phyloP scores from a whole-genome alignment of 2,888 invertebrate genomes.

The Sarcophaga variegata region DNA sequence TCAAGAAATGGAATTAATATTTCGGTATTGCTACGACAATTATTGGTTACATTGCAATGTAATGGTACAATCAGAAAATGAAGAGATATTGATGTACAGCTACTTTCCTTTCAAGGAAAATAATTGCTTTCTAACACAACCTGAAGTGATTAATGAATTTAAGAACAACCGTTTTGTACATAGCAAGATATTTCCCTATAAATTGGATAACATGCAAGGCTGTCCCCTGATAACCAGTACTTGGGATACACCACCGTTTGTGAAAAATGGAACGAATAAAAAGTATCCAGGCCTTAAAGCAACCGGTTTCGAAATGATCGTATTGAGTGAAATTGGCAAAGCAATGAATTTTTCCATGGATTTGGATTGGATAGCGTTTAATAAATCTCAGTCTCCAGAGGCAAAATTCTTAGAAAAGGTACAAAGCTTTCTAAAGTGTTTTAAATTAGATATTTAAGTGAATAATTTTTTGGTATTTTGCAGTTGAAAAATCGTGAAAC shows the following conservation, averaged over 20 bases:
- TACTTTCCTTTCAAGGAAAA: slow-evolving; percentile 73
- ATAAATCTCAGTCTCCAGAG: background rate
- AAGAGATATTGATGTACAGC: slow-evolving; percentile 74
- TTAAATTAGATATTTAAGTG: background rate
- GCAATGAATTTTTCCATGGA: slow-evolving; percentile 72
- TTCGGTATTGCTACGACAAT: slow-evolving; percentile 75
- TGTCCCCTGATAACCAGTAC: slow-evolving; percentile 65
- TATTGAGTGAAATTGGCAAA: slow-evolving; percentile 68
- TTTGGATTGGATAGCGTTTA: slow-evolving; percentile 31
- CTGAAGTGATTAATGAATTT: slow-evolving; percentile 71
- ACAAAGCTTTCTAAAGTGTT: background rate
- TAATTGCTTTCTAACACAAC: slow-evolving; percentile 66
- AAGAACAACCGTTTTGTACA: slow-evolving; percentile 67
- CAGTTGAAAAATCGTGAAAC: slow-evolving; percentile 48
- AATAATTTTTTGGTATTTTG: background rate
- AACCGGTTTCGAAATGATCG: slow-evolving; percentile 70
- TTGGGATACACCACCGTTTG: slow-evolving; percentile 61
- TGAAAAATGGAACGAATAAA: background rate
- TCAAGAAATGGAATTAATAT: slow-evolving; percentile 73
- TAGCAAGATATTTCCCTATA: slow-evolving; percentile 72
- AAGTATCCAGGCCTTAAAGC: background rate
- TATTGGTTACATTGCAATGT: slow-evolving; percentile 76
- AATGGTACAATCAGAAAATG: slow-evolving; percentile 73
- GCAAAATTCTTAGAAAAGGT: background rate
- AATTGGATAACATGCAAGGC: slow-evolving; percentile 72